Evolutionary conservation across 1,140 invertebrate genomes (phyloP), one percentile per base, ranked within the genome.

Genomic region (Galleria mellonella): DNA sequence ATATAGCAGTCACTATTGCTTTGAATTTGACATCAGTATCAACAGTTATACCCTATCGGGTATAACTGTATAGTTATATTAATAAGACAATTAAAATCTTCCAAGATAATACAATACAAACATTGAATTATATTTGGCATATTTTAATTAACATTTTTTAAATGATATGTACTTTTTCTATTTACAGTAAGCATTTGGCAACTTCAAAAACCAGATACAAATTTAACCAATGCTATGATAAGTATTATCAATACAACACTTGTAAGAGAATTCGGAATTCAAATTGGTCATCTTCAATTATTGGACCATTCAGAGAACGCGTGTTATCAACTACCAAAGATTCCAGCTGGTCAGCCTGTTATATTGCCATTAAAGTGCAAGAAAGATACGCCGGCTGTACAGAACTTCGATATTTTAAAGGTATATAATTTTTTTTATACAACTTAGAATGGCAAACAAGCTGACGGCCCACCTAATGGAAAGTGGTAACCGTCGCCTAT

Each of bases 361-460:
- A 55, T 84, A 12, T 37, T 83, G 2, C 55, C 65, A 10, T 82
- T 82, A 38, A 67, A 72, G 17, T 87, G 83, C 47, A 52, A 81
- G 33, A 13, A 32, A 0, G 69, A 68, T 35, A 73, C 77, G 7
- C 13, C 47, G 9, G 76, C 72, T 35, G 59, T 77, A 2, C 35
- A 56, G 14, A 64, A 76, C 15, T 86, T 85, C 13, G 36, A 75
- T 27, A 46, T 66, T 8, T 15, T 31, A 2, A 17, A 23, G 15
- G 83, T 86, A 66, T n/a, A n/a, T n/a, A n/a, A n/a, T n/a, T n/a
- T n/a, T n/a, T n/a, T n/a, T n/a, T n/a, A n/a, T n/a, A n/a, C n/a
- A n/a, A n/a, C n/a, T n/a, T n/a, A n/a, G n/a, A n/a, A n/a, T n/a
- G n/a, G n/a, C n/a, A n/a, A n/a, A n/a, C n/a, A n/a, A n/a, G n/a